Evolutionary conservation across 1,140 invertebrate genomes (phyloP), one percentile per base, ranked within the genome.

Genomic region (Meloidogyne chitwoodi): DNA sequence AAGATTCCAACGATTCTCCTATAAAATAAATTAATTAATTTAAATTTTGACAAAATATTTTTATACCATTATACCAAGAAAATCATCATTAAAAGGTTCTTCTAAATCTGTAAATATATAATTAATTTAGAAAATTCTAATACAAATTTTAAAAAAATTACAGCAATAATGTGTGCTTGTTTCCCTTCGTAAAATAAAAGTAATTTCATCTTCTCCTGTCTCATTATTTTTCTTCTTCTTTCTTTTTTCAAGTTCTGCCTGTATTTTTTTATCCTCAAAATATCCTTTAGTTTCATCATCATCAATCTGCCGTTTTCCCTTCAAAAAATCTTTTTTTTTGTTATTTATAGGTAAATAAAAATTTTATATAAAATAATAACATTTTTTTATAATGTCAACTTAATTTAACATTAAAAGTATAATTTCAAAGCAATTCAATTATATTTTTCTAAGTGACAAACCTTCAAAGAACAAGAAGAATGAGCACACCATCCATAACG

Each of bases 1-100:
- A 27, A 70, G 61, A 70, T 70, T 70, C 68, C 68, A 70, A n/a
- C 68, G 68, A 44, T 70, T 70, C n/a, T 70, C 44, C 68, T 70
- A 31, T 19, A 70, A 44, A 19, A 31, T 31, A 16, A 24, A 24
- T 41, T 14, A 10, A 2, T 22, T 34, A 31, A 16, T 61, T 29
- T 19, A 38, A 41, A 22, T 14, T 68, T 69, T 38, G 10, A 6
- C 0, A 38, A 68, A 11, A 3, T 29, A 27, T 68, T n/a, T 2
- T n/a, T 19, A 22, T 34, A 44, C 68, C 68, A 70, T 44, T 14
- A 70, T 70, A 10, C 44, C 68, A 48, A 27, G 14, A 41, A 70
- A 70, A 41, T 70, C 38, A n/a, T 70, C 68, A 61, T 70, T 70
- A n/a, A 70, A 70, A 44, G 68, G 68, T 8, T 61, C 61, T 11